Percentiles rank a stretch among this genome's conserved stretches.
Conservation (phyloP, 2,888 invertebrate species). For the Agriopis leucophaearia region DNA sequence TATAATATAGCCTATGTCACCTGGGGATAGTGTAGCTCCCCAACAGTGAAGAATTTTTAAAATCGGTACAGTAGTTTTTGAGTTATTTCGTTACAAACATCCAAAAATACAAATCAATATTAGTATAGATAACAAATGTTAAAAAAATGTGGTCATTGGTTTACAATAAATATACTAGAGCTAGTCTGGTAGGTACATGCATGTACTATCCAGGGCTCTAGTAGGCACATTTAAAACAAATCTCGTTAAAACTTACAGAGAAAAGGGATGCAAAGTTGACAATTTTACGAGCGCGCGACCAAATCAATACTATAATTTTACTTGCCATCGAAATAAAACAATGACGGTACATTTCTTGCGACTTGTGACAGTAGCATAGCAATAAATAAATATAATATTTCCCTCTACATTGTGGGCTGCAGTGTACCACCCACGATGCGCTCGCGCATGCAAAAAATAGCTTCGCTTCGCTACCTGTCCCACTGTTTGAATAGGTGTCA, state of each 20-base stretch:
- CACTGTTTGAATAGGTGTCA: constrained; percentile 51
- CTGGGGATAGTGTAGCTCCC: no score
- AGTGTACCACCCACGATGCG: constrained; percentile 60
- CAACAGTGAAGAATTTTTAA: no score
- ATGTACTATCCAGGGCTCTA: background rate
- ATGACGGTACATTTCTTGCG: constrained; percentile 43
- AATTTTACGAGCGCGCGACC: constrained; percentile 24
- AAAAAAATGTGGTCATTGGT: no score
- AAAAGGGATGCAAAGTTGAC: constrained; percentile 10
- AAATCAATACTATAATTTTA: constrained; percentile 36
- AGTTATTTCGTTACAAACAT: no score
- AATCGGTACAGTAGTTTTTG: no score
- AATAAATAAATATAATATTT: constrained; percentile 61
- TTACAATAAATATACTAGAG: no score
- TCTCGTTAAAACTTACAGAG: constrained; percentile 10
- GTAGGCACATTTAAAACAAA: background rate
- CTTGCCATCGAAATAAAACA: constrained; percentile 30
- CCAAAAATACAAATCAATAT: no score
- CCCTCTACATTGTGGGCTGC: constrained; percentile 56
- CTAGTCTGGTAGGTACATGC: no score
- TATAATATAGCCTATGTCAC: no score
- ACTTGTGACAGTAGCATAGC: constrained; percentile 59
- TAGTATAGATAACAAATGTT: no score
- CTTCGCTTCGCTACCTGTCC: constrained; percentile 51
- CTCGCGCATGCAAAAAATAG: constrained; percentile 62